phyloP scores from a whole-genome alignment of 2,888 invertebrate species.

The Polymixis lichenea region DNA sequence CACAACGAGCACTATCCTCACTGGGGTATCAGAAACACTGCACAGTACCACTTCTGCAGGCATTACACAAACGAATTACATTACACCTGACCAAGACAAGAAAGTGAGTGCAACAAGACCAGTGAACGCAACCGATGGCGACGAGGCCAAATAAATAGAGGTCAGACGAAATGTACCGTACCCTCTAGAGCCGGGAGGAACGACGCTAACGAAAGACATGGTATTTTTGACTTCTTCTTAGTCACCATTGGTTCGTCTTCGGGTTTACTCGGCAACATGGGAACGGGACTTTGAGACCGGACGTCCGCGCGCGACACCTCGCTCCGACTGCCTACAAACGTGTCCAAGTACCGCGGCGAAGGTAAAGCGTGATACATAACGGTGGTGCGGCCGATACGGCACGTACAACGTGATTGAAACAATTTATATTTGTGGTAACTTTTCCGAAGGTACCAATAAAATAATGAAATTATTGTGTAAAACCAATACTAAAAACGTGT shows the following conservation, averaged over 20 bases:
- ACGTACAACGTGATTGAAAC: conserved; percentile 63
- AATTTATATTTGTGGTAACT: conserved; percentile 39
- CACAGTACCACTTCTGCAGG: conserved; percentile 77
- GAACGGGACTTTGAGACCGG: conserved; percentile 77
- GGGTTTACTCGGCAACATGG: conserved; percentile 86
- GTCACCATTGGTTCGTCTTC: conserved; percentile 87
- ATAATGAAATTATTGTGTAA: conserved; percentile 34
- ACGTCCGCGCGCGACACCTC: conserved; percentile 86
- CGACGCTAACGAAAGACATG: conserved; percentile 87
- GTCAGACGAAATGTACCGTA: conserved; percentile 81
- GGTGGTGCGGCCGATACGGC: conserved; percentile 65
- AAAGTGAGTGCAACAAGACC: conserved; percentile 88
- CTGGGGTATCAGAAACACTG: conserved; percentile 69
- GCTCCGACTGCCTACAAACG: conserved; percentile 82
- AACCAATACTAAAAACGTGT: conserved; percentile 22
- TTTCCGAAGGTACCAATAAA: conserved; percentile 24
- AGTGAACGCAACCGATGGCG: conserved; percentile 87
- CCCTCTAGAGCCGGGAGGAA: conserved; percentile 89
- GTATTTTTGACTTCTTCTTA: conserved; percentile 89
- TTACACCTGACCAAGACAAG: conserved; percentile 88
- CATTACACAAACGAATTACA: conserved; percentile 83
- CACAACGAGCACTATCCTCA: conserved; percentile 53
- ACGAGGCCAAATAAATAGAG: conserved; percentile 85
- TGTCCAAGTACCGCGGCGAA: conserved; percentile 83
- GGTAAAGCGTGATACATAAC: conserved; percentile 81